phyloP scores from a whole-genome alignment of 1,140 invertebrate species.

The Lepidotrigona ventralis region DNA sequence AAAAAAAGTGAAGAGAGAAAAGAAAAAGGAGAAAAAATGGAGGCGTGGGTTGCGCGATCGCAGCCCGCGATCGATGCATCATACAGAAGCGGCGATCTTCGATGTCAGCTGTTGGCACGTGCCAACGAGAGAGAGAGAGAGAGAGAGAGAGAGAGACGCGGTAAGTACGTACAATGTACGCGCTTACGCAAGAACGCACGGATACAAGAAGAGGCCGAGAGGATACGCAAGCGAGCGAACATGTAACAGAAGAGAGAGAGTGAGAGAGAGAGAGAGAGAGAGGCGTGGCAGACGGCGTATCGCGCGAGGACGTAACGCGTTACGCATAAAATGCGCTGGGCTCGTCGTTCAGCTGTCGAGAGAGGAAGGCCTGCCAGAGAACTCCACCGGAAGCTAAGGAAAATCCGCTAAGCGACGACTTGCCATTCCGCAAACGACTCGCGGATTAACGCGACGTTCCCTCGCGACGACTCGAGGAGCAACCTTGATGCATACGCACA shows the following conservation, averaged over 20 bases:
- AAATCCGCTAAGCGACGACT: background rate
- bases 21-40: background rate
- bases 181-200: conserved; percentile 36
- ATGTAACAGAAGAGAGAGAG: background rate
- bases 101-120: conserved; percentile 46
- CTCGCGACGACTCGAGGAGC: no score
- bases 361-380: no score
- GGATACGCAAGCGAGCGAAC: background rate
- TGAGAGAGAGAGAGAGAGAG: background rate
- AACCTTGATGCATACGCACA: no score
- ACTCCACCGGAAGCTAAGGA: conserved; percentile 1
- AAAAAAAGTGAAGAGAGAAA: background rate
- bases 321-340: conserved; percentile 24
- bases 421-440: background rate
- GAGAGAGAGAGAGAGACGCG: conserved; percentile 15
- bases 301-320: conserved; percentile 31
- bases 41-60: background rate
- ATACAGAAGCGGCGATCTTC: conserved; percentile 6
- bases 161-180: background rate
- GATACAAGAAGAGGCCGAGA: conserved; percentile 27
- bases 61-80: conserved; percentile 21
- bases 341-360: conserved; percentile 11
- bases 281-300: conserved; percentile 39
- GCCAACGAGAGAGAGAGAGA: background rate
- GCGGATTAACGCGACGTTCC: background rate